phyloP scores from a whole-genome alignment of 2,797 vertebrate species.

The Brachyrhaphis roseni region DNA sequence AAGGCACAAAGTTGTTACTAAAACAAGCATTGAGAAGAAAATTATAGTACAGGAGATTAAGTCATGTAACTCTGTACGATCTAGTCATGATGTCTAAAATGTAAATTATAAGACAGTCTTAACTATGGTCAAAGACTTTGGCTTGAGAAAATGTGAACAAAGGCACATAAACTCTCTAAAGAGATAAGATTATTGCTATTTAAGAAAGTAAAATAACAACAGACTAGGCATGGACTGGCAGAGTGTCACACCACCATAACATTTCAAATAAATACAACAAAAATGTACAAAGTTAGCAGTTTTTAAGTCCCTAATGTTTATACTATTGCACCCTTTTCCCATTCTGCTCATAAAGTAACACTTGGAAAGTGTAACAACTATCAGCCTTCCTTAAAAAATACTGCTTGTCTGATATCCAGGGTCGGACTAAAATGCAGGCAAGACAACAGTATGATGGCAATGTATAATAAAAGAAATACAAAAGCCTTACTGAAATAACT shows the following conservation, averaged over 20 bases:
- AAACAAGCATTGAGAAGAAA: conserved; percentile 1
- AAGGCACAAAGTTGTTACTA: conserved; percentile 7
- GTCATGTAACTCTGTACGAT: not conserved
- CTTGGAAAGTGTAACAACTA: not conserved
- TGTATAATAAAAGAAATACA: not conserved
- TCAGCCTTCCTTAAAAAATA: not conserved
- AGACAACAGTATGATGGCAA: not conserved
- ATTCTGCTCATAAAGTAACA: not conserved
- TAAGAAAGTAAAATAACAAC: not conserved
- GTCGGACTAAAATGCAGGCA: not conserved
- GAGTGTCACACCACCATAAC: not conserved
- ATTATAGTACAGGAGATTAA: conserved; percentile 2
- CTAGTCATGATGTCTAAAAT: conserved; percentile 4
- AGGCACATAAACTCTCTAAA: not conserved
- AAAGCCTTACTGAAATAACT: not conserved
- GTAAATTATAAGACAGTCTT: not conserved
- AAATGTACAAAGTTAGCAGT: not conserved
- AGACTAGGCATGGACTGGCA: not conserved
- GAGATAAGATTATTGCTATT: not conserved
- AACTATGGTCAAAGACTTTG: not conserved
- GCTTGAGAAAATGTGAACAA: not conserved
- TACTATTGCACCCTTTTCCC: not conserved
- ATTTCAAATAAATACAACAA: not conserved
- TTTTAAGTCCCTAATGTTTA: not conserved
- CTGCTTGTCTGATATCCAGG: not conserved